Evolutionary conservation across 2,888 invertebrate genomes (phyloP).

Genomic region (Chaetogeoica ovagalla): DNA sequence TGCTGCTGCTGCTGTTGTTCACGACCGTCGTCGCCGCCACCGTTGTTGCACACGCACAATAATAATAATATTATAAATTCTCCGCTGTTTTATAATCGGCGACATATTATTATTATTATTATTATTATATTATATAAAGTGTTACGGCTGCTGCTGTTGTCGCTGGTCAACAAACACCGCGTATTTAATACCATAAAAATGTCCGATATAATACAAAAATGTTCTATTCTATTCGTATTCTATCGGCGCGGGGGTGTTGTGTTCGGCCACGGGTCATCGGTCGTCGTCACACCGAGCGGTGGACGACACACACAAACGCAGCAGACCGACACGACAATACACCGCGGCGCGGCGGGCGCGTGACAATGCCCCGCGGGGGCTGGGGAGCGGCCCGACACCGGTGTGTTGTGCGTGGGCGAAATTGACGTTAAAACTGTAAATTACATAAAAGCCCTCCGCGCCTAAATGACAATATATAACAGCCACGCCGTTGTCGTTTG

Average conservation of each 20-base stretch:
- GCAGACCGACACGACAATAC: too few relatives aligned
- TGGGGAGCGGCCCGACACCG: neutral
- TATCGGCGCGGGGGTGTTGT: conserved; percentile 2
- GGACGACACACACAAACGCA: neutral
- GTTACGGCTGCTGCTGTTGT: too few relatives aligned
- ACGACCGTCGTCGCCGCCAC: too few relatives aligned
- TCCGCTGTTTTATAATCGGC: too few relatives aligned
- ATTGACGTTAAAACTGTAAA: conserved; percentile 53
- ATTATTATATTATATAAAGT: too few relatives aligned
- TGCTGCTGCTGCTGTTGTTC: too few relatives aligned
- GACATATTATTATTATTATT: too few relatives aligned
- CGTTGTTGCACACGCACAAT: too few relatives aligned
- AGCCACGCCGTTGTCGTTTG: neutral
- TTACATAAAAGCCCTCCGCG: conserved; percentile 16
- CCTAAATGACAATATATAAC: conserved; percentile 34
- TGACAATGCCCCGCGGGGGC: neutral
- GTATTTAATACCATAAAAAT: conserved; percentile 29
- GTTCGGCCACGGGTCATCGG: conserved; percentile 1
- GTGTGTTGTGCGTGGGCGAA: conserved; percentile 51
- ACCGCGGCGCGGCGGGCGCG: neutral
- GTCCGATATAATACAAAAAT: conserved; percentile 16
- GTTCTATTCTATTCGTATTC: neutral
- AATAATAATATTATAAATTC: too few relatives aligned
- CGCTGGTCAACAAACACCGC: too few relatives aligned
- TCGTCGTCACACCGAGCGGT: neutral